Evolutionary conservation across 2,888 invertebrate species (phyloP).

Genomic region (Limnephilus auricula): DNA sequence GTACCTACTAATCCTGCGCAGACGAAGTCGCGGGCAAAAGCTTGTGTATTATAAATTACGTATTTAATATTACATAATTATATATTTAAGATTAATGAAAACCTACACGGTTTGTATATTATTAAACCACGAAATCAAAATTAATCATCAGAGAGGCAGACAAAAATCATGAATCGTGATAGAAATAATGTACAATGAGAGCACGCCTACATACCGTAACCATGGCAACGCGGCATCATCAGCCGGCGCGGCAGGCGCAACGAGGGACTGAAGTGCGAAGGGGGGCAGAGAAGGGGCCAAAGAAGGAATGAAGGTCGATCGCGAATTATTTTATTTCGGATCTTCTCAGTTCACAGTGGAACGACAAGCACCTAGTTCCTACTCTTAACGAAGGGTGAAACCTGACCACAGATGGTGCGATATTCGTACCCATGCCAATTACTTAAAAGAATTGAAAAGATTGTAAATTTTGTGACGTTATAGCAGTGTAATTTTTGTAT

Average conservation of each 20-base stretch:
- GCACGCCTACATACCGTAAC: conserved; percentile 5
- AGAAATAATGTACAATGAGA: too few relatives aligned
- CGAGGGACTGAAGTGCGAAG: neutral
- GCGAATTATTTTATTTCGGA: conserved; percentile 2
- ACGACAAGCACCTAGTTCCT: neutral
- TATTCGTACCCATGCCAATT: neutral
- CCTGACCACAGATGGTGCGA: conserved; percentile 8
- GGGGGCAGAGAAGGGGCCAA: neutral
- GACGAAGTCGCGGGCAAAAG: too few relatives aligned
- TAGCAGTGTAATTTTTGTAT: neutral
- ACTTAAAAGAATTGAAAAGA: neutral
- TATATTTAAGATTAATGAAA: neutral
- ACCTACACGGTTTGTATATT: neutral
- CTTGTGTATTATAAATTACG: too few relatives aligned
- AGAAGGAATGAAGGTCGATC: conserved; percentile 3
- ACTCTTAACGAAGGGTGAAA: neutral
- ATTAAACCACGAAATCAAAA: too few relatives aligned
- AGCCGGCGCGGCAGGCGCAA: neutral
- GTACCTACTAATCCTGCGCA: too few relatives aligned
- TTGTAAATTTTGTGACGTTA: neutral
- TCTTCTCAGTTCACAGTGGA: neutral
- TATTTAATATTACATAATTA: too few relatives aligned
- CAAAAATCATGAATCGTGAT: neutral
- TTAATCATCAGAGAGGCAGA: neutral
- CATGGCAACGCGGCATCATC: conserved; percentile 30